Base-by-base conservation (phyloP, 2,888 invertebrate genomes). In the Penaeus monodon region DNA sequence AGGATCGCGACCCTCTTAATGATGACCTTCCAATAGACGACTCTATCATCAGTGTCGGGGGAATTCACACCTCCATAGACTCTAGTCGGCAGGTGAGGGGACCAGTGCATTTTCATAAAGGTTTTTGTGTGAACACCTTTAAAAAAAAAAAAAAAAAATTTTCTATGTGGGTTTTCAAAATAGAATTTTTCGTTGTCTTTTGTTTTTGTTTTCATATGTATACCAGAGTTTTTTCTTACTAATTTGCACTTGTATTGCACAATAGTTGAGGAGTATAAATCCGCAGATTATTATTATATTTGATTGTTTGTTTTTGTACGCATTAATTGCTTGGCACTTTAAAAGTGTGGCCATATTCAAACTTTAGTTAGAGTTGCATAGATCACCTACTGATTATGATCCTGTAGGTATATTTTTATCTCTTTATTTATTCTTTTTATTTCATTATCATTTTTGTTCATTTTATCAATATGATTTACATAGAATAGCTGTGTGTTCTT, bases 11-110 rank as follows among this genome's bases (percentile, higher is more conserved):
- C 70, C 89, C 89, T 17, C 84, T 89, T 14, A 88, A 83, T 77
- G 89, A 89, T 73, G 86, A 86, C 78, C 84, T 88, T 66, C 86
- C 86, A 24, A 68, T 89, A 57, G 89, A 89, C 64, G 89, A 89
- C 74, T 68, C 84, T 27, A 79, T 89, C 27, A 65, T 89, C 57
- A 68, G 85, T 14, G 81, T 78, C 20, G 84, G 83, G 24, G 86
- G 88, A 63, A 63, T 82, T 44, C 74, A 84, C 44, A 88, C 88
- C 22, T 88, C 88, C 70, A 82, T 88, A 74, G 88, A 88, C 38
- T 76, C 88, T 24, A 68, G 64, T 73, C 38, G 84, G 33, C 81
- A 84, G 81, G 85, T 84, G 88, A 88, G 85, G 68, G n/a, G 57
- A 27, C 24, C 70, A 70, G 57, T 57, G 57, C 57, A 14, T 57